Conservation (phyloP, 2,888 invertebrate species). For the Myathropa florea region DNA sequence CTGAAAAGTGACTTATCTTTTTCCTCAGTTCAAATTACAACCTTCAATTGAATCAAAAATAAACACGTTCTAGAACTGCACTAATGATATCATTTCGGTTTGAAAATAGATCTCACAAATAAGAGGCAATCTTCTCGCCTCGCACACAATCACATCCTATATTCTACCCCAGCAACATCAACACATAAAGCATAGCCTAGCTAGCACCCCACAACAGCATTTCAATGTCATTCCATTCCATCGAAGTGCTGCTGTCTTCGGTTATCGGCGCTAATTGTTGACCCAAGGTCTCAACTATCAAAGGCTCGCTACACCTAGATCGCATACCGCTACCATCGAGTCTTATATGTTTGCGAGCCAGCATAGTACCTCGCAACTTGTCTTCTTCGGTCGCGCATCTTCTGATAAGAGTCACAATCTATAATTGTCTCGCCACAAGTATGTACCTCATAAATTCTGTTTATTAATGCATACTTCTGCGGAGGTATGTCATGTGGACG, state of each 20-base stretch:
- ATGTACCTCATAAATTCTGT: slow-evolving; percentile 5
- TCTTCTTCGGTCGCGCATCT: background rate
- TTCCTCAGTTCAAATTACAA: too few relatives aligned
- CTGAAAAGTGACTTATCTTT: too few relatives aligned
- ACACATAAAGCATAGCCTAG: background rate
- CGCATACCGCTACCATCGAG: background rate
- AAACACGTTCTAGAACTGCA: too few relatives aligned
- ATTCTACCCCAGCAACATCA: too few relatives aligned
- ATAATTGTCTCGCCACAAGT: slow-evolving; percentile 27
- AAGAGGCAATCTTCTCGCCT: too few relatives aligned
- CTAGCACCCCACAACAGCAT: background rate
- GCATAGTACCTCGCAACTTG: background rate
- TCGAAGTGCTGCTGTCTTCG: background rate
- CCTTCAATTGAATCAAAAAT: too few relatives aligned
- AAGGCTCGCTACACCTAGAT: background rate
- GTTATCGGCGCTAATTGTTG: slow-evolving; percentile 2
- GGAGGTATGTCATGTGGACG: background rate
- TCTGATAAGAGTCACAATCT: slow-evolving; percentile 25
- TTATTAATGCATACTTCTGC: slow-evolving; percentile 13
- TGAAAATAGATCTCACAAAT: too few relatives aligned
- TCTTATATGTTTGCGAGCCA: background rate
- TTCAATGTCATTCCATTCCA: slow-evolving; percentile 14
- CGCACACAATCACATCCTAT: too few relatives aligned
- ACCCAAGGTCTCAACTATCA: background rate
- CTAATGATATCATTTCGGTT: too few relatives aligned